Evolutionary conservation across 2,113 vertebrate genomes (phyloP).

Genomic region (Chaenogobius annularis): DNA sequence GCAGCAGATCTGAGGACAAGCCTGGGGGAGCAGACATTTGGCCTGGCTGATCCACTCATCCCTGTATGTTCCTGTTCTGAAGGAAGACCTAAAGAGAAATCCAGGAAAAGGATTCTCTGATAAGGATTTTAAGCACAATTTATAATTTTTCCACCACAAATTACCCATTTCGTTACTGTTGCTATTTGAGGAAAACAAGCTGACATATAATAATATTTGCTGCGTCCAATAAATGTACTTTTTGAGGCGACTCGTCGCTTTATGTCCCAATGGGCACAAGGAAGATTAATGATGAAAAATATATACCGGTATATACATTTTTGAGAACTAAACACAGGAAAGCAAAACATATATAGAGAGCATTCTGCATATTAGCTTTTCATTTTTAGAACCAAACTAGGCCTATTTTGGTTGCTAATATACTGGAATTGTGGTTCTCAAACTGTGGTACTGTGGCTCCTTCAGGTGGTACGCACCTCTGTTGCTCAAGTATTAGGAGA

Average conservation of each 20-base stretch:
- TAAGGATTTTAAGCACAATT: neutral
- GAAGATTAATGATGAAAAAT: too few species aligned
- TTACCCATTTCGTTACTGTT: neutral
- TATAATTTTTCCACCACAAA: neutral
- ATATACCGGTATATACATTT: neutral
- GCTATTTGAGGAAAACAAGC: neutral
- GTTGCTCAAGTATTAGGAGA: too few species aligned
- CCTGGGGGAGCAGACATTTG: slow-evolving; percentile 39
- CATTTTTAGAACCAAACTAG: neutral
- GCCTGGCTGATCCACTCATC: slow-evolving; percentile 18
- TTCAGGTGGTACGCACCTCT: too few species aligned
- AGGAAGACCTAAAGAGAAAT: slow-evolving; percentile 17
- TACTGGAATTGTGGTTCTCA: neutral
- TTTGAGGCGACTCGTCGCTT: too few species aligned
- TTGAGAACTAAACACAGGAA: neutral
- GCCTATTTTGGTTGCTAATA: neutral
- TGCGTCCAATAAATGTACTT: neutral
- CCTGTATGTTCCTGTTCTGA: slow-evolving; percentile 12
- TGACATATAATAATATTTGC: neutral
- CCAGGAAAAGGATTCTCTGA: slow-evolving; percentile 38
- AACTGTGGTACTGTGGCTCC: too few species aligned
- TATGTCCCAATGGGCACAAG: too few species aligned
- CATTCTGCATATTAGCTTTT: neutral
- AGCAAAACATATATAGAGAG: neutral
- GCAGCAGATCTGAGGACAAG: slow-evolving; percentile 14